Evolutionary conservation across 1,140 invertebrate genomes (phyloP), one percentile per base, ranked within the genome.

Genomic region (Campoletis sonorensis): DNA sequence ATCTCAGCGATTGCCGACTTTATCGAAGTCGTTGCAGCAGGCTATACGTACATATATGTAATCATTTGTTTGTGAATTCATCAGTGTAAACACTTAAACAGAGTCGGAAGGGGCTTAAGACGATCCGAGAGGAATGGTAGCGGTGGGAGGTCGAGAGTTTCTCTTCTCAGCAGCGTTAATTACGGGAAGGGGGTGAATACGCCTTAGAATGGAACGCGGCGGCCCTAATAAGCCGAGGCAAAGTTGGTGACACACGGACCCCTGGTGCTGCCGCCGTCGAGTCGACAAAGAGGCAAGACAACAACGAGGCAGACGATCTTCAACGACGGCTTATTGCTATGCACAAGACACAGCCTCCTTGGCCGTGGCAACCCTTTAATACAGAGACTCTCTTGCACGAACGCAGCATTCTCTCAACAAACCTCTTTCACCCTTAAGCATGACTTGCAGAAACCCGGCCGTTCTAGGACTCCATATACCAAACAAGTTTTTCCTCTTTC

Each of bases 281-380:
- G 16, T n/a, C 45, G 49, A 80, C 68, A 67, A 75, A 49, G 64
- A 23, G 76, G 33, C 7, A 58, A 45, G 71, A 80, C 79, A 64
- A 81, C 78, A 70, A 67, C 58, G 61, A 78, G 15, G 76, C 61
- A 64, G 76, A 78, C 76, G 76, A 78, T 79, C 75, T 75, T 45
- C 81, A 70, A 70, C 68, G 40, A 77, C 33, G 79, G 71, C 80
- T 84, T 84, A 84, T 84, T 84, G 78, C 67, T 84, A 84, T 84
- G 80, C 83, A 84, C 82, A 77, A 83, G 73, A 79, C 76, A 68
- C 30, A 70, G 58, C 45, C 64, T 40, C 73, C 15, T 80, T 23
- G 40, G 68, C 58, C 75, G 40, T 72, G 40, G 72, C 54, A 81
- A 79, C 82, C 85, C 83, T 86, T 86, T 87, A 83, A 85, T 83